Conservation (phyloP, 1,140 invertebrate genomes). For the Pogonomyrmex californicus region DNA sequence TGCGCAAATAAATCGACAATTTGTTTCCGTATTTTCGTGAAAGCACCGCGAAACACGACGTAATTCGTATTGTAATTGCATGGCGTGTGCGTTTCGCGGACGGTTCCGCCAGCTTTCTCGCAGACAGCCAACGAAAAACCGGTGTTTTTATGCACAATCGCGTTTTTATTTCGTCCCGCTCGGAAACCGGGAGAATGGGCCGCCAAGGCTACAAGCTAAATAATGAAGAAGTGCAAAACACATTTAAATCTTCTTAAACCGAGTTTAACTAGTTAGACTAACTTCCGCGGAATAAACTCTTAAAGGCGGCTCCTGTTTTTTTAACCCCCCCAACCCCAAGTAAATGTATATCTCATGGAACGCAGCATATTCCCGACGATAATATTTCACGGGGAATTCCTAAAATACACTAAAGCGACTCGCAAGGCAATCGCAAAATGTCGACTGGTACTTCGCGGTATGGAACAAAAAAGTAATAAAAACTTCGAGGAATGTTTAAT, state of each 20-base stretch:
- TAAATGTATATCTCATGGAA: slow-evolving; percentile 33
- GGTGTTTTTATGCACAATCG: slow-evolving; percentile 22
- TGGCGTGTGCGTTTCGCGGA: background rate
- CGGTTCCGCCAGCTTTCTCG: slow-evolving; percentile 7
- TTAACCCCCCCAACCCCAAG: slow-evolving; percentile 6
- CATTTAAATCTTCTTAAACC: slow-evolving; percentile 65
- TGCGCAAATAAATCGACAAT: slow-evolving; percentile 51
- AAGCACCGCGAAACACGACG: slow-evolving; percentile 5
- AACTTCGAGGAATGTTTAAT: slow-evolving; percentile 76
- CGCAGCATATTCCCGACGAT: slow-evolving; percentile 49
- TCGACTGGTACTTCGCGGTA: slow-evolving; percentile 32
- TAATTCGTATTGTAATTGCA: slow-evolving; percentile 43
- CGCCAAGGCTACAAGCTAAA: slow-evolving; percentile 37
- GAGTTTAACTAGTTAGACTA: slow-evolving; percentile 64
- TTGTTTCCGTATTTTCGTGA: slow-evolving; percentile 34
- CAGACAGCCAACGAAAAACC: slow-evolving; percentile 23
- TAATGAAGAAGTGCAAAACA: slow-evolving; percentile 56
- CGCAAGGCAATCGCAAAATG: slow-evolving; percentile 44
- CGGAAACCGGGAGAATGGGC: slow-evolving; percentile 1
- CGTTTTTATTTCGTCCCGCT: slow-evolving; percentile 25
- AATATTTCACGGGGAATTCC: slow-evolving; percentile 54
- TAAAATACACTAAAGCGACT: slow-evolving; percentile 39
- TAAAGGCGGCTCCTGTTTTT: background rate
- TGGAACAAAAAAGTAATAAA: slow-evolving; percentile 69
- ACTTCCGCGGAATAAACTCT: slow-evolving; percentile 50